Base-by-base conservation (phyloP, 35 echinoderm and acorn worm species). In the Lytechinus pictus region DNA sequence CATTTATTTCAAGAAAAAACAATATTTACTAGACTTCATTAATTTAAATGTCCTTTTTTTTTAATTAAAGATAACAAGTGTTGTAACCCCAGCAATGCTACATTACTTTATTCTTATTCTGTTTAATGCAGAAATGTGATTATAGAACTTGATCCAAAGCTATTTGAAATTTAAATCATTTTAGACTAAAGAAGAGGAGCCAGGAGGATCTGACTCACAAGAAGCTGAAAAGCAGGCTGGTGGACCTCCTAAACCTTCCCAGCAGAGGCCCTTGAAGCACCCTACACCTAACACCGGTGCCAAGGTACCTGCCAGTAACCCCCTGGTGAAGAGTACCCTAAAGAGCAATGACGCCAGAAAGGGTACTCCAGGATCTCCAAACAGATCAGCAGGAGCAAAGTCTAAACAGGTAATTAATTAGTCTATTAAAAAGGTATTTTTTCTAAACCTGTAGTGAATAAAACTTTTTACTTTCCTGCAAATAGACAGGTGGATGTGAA, bases 231-330 rank as follows among this genome's bases (percentile, higher is more conserved):
- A 52, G 19, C 27, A 52, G 19, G 0, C 27, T 11, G 44, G 27
- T n/a, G 1, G 9, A 28, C 16, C 61, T 44, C 89, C 60, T 27
- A 87, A 92, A 27, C 28, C 96, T 79, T 95, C 92, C 1, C 91
- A 97, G 54, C 54, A 87, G 0, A 97, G 96, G 86, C 95, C 97
- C 27, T 51, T 97, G 8, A 94, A 92, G 58, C 79, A 95, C 28
- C 97, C 97, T n/a, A 66, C 95, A 4, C 97, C 97, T 44, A 93
- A 97, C 79, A 86, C 94, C 54, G 61, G 89, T 92, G 97, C 95
- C 44, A 96, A 88, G 10, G 51, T 97, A 54, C 93, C 88, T 9
- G 52, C 57, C 9, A 92, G 89, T 86, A 97, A 97, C 89, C 97
- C 97, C 19, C 93, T 97, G 54, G 44, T 95, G 52, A 94, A 94